Evolutionary conservation across 2,797 vertebrate species (phyloP), one percentile per base, ranked within the genome.

Genomic region (Prunella strophiata): DNA sequence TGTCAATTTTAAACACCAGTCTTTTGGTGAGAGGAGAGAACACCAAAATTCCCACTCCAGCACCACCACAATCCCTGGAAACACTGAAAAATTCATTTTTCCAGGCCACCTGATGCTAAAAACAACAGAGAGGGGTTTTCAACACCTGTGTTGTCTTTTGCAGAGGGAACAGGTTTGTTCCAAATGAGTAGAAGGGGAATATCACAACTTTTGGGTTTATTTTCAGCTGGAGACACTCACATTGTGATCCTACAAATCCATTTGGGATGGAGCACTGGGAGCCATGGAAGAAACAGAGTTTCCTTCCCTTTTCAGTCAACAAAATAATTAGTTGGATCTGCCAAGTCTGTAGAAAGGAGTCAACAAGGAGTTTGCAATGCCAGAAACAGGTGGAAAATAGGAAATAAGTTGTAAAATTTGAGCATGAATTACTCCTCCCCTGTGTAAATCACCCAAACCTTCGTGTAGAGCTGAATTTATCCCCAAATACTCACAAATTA

Each of bases 1-100:
- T 80, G 88, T 94, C 96, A 96, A 96, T 93, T 96, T 76, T 58
- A 96, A 97, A 94, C 81, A 32, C 59, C 96, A 93, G 77, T 23
- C 59, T 88, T 95, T 96, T n/a, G 54, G 78, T 70, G 93, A 54
- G 42, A 94, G 55, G 79, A 4, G 16, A 87, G 91, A 66, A 40
- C 95, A 87, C 40, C 1, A 40, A 92, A 95, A 95, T 94, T 70
- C 93, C 81, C 58, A 75, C 83, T 23, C 10, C 50, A 19, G 85
- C 76, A 84, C 91, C 94, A 83, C 88, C 89, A 47, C 59, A 75
- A 43, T 78, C 89, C 87, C 88, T 89, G 84, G 80, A 42, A 26
- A 83, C 71, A 67, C 61, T 85, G 34, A 81, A 95, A 96, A 84
- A 96, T 79, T 65, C 72, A 72, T 68, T 97, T 96, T 93, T 89